Evolutionary conservation across 2,888 invertebrate genomes (phyloP).

Genomic region (Pharmacophagus antenor): DNA sequence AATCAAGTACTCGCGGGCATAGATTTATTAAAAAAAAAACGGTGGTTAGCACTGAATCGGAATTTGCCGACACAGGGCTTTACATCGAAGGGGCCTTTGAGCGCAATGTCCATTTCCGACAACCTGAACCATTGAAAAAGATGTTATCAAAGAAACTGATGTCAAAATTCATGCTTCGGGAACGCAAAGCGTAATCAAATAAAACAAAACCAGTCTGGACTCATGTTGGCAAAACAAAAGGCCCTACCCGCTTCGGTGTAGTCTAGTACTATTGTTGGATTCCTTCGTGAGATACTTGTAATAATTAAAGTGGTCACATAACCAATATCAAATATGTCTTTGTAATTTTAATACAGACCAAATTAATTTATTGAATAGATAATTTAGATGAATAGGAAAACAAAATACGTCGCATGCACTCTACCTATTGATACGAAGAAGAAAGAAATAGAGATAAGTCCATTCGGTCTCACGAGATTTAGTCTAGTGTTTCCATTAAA

Average conservation of each 20-base stretch:
- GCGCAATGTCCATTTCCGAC: conserved; percentile 73
- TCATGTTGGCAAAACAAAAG: conserved; percentile 22
- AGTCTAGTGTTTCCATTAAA: too few relatives aligned
- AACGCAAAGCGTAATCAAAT: conserved; percentile 25
- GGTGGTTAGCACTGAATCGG: conserved; percentile 49
- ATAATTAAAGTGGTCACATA: neutral
- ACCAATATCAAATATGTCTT: neutral
- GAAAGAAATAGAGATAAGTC: too few relatives aligned
- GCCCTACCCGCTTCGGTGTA: neutral
- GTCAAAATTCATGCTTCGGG: conserved; percentile 52
- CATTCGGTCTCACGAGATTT: too few relatives aligned
- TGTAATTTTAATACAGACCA: neutral
- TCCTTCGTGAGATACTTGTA: neutral
- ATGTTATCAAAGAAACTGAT: conserved; percentile 68
- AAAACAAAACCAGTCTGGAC: conserved; percentile 26
- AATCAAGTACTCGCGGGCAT: conserved; percentile 20
- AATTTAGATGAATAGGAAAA: too few relatives aligned
- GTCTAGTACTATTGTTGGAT: neutral
- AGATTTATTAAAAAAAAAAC: conserved; percentile 36
- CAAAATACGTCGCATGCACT: too few relatives aligned
- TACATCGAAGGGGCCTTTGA: conserved; percentile 58
- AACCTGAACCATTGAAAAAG: conserved; percentile 61
- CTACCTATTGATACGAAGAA: too few relatives aligned
- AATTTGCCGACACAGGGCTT: conserved; percentile 63
- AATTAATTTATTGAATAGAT: too few relatives aligned